phyloP scores from a whole-genome alignment of 2,113 vertebrate genomes.

The Pleuronectes platessa region DNA sequence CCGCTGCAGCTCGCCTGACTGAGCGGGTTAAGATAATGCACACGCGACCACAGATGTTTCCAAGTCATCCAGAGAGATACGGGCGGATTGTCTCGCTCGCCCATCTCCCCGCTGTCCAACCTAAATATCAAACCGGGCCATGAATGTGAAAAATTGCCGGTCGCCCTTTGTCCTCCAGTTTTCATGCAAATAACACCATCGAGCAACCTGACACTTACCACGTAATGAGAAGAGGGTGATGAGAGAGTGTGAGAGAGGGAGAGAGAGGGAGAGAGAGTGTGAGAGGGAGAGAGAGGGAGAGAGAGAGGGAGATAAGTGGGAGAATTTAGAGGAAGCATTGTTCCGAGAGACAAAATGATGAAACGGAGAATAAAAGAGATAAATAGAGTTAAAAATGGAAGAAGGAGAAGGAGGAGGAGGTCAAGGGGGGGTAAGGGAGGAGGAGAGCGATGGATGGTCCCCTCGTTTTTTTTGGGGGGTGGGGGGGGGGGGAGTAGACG shows the following conservation, averaged over 20 bases:
- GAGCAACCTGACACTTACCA: slow-evolving; percentile 70
- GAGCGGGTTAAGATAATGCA: slow-evolving; percentile 41
- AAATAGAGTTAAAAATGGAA: slow-evolving; percentile 45
- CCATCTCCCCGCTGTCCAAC: slow-evolving; percentile 44
- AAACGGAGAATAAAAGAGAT: slow-evolving; percentile 35
- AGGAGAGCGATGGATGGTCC: slow-evolving; percentile 23
- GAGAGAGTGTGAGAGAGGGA: slow-evolving; percentile 55
- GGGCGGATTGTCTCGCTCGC: slow-evolving; percentile 3
- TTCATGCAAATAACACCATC: slow-evolving; percentile 73
- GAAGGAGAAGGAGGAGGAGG: not conserved
- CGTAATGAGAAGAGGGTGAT: slow-evolving; percentile 69
- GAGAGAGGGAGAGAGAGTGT: not conserved
- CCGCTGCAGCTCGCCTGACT: slow-evolving; percentile 24
- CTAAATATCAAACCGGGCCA: slow-evolving; percentile 63
- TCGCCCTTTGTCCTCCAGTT: slow-evolving; percentile 62
- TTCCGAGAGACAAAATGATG: slow-evolving; percentile 52
- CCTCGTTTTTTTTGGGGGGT: slow-evolving; percentile 38
- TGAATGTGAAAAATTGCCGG: slow-evolving; percentile 63
- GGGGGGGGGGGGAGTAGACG: slow-evolving; percentile 47
- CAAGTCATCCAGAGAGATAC: slow-evolving; percentile 33
- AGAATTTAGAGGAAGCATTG: slow-evolving; percentile 65
- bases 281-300: too few species aligned
- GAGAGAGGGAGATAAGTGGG: slow-evolving; percentile 44
- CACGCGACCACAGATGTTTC: slow-evolving; percentile 14
- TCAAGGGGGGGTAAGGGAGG: slow-evolving; percentile 5